Conservation (phyloP, 2,888 invertebrate genomes). For the Gnatocerus cornutus region DNA sequence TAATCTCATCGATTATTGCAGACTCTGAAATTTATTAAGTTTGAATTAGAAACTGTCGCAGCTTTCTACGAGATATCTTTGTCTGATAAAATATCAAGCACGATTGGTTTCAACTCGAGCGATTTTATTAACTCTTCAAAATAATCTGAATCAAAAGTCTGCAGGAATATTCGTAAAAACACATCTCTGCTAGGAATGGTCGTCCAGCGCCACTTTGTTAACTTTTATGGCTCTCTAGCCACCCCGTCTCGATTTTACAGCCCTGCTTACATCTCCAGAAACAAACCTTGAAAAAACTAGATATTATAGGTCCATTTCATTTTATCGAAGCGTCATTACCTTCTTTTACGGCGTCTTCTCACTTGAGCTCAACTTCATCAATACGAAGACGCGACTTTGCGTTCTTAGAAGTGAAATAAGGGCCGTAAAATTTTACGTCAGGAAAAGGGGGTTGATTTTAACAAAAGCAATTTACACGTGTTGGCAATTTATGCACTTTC, state of each 20-base stretch:
- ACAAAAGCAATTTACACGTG: constrained; percentile 56
- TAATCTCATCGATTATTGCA: constrained; percentile 41
- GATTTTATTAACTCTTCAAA: not conserved
- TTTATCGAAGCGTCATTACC: constrained; percentile 43
- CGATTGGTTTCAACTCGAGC: not conserved
- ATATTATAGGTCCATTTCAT: constrained; percentile 32
- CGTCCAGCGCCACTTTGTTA: constrained; percentile 41
- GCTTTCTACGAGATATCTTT: constrained; percentile 10
- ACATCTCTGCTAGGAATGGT: constrained; percentile 22
- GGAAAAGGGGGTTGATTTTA: constrained; percentile 45
- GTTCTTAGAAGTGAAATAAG: constrained; percentile 50
- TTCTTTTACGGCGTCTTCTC: constrained; percentile 21
- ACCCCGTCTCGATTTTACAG: constrained; percentile 43
- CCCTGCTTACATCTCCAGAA: constrained; percentile 35
- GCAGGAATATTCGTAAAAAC: not conserved
- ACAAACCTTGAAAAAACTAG: constrained; percentile 29
- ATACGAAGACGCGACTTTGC: constrained; percentile 18
- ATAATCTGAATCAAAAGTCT: too few relatives aligned
- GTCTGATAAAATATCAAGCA: constrained; percentile 3
- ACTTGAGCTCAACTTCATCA: constrained; percentile 35
- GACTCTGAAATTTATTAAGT: constrained; percentile 29
- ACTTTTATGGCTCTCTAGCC: constrained; percentile 40
- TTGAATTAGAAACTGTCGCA: constrained; percentile 20
- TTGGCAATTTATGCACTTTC: constrained; percentile 57
- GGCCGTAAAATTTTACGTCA: constrained; percentile 53